Base-by-base conservation (phyloP, 2,797 vertebrate genomes). In the Dipus sagitta region DNA sequence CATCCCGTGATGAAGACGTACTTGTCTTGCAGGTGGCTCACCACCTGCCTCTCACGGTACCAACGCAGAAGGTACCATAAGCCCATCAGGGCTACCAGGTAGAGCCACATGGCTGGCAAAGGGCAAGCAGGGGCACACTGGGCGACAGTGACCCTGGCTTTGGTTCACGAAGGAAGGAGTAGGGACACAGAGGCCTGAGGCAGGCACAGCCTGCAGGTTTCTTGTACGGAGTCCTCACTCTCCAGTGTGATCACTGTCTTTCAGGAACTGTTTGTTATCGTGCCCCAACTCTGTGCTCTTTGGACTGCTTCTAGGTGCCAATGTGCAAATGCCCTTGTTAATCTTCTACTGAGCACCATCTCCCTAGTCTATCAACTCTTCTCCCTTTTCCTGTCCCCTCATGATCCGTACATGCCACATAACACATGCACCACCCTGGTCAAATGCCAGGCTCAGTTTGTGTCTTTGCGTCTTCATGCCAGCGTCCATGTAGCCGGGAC, bases 1-100 rank as follows among this genome's bases (percentile, higher is more conserved):
- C 97, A 97, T 75, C 98, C 98, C 0, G 97, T 98, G 88, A 98
- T 97, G 88, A 98, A 94, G 92, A 98, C 97, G 2, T 94, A 97
- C 90, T 98, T 98, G 81, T 98, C 96, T 2, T 9, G n/a, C 1
- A 98, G 97, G 95, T 96, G 42, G 58, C 85, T 91, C 79, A 96
- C 93, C 67, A 96, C 96, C 91, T 95, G 64, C 84, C 47, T 95
- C 71, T 96, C 93, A 85, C 62, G 17, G 80, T 94, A 90, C 93
- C 93, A 93, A 68, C 94, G 96, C 78, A 96, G 28, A 18, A 97
- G 72, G 67, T 76, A 32, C 58, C 65, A 58, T 30, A 98, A 81
- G 88, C 24, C 96, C 88, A 64, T 6, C 6, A 97, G 86, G 11
- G 47, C 81, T 0, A 3, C 77, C 96, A 97, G n/a, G 65, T 12